These are phyloP conservation scores for Aplidium turbinatum DNA, from an alignment of 23 tunicate genomes.

Conservation along the genomic window DNA sequence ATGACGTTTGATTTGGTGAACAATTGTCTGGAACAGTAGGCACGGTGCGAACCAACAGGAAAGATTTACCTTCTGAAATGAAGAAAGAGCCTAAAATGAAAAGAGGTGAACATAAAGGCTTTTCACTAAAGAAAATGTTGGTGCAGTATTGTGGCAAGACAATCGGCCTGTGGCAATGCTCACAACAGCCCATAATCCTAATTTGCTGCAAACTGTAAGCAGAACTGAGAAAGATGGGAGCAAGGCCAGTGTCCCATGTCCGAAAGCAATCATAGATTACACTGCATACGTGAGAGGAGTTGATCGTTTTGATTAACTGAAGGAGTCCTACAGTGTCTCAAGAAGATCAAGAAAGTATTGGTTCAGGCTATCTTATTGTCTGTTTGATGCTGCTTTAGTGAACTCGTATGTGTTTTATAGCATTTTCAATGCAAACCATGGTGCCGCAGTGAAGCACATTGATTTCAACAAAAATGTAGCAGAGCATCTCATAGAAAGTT, in stretches of 20 bases:
- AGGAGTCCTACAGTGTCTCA: slow-evolving; percentile 7
- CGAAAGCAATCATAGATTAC: slow-evolving; percentile 25
- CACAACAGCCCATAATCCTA: slow-evolving; percentile 13
- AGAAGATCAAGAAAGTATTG: slow-evolving; percentile 23
- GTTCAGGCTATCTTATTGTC: not conserved
- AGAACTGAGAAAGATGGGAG: slow-evolving; percentile 18
- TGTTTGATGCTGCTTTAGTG: slow-evolving; percentile 9
- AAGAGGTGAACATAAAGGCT: slow-evolving; percentile 11
- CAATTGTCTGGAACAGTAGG: no score
- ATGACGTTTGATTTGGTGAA: no score
- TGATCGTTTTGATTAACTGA: slow-evolving; percentile 34
- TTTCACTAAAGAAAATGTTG: slow-evolving; percentile 5
- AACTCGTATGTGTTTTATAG: not conserved
- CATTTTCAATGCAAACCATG: not conserved
- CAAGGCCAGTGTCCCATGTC: slow-evolving; percentile 12
- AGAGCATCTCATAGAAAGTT: not conserved
- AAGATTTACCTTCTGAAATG: slow-evolving; percentile 4
- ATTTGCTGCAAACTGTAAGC: not conserved
- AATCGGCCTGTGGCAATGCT: slow-evolving; percentile 22
- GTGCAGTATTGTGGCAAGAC: slow-evolving; percentile 11
- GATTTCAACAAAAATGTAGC: slow-evolving; percentile 5
- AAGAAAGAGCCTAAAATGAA: not conserved
- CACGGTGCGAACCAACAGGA: slow-evolving; percentile 8
- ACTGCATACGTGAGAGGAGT: slow-evolving; percentile 26
- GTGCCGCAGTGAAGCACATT: slow-evolving; percentile 6